Base-by-base conservation (phyloP, 1,140 invertebrate species). In the Gerris buenoi region DNA sequence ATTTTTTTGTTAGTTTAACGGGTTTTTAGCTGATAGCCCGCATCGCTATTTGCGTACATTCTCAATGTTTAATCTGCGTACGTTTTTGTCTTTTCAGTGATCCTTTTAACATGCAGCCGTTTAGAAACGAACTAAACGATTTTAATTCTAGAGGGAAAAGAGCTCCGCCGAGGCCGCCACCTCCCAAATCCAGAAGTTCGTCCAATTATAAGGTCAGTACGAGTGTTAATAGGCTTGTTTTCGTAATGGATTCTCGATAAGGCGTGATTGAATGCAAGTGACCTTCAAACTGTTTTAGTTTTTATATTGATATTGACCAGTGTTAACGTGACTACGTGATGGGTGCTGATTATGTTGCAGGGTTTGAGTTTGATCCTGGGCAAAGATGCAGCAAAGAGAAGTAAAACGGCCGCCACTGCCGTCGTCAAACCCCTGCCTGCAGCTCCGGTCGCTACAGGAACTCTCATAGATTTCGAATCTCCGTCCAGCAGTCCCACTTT, bases 401-500 rank as follows among this genome's bases (percentile, higher is more conserved):
- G 75, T 76, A 58, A 80, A 76, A 73, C 76, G 74, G 77, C 79
- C 64, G 75, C 75, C 70, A 76, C 76, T 68, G 67, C 68, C 29
- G 58, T 68, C 22, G 67, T 67, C n/a, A 68, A 69, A 46, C 66
- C 69, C n/a, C 67, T 71, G 63, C 66, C 64, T 61, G 63, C 68
- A 67, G 61, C 68, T 67, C 68, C 70, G 61, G 57, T 70, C 67
- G 67, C 66, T 71, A 58, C 67, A 68, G 71, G 63, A 75, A 78
- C 68, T 76, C 73, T 85, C 14, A 85, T 85, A 70, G 83, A 84
- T 72, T 77, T 85, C 5, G 81, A 82, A 59, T 85, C 84, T 22
- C 86, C 86, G 1, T 85, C 86, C 0, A 85, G 84, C 67, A 88
- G 86, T 15, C 87, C 87, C 27, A 87, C 85, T 1, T 85, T 86